A percentile compares a stretch with the other conserved stretches of the same genome.
phyloP scores from a whole-genome alignment of 1,140 invertebrate species.

The Psix sp. region DNA sequence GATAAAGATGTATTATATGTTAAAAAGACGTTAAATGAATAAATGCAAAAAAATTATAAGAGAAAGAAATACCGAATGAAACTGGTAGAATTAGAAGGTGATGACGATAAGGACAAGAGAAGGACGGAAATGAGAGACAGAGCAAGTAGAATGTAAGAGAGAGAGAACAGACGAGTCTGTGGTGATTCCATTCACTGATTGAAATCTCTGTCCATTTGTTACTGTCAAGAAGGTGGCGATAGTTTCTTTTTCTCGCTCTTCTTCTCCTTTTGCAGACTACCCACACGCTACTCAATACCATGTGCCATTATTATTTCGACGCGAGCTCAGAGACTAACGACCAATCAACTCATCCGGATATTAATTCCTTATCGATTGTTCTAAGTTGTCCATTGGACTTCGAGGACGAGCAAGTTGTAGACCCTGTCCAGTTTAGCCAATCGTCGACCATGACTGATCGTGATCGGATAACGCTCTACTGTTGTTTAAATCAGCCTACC shows the following conservation, averaged over 20 bases:
- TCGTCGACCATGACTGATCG: slow-evolving; percentile 60
- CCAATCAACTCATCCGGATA: slow-evolving; percentile 72
- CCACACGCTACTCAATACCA: slow-evolving; percentile 69
- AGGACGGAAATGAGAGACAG: slow-evolving; percentile 62
- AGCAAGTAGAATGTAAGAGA: slow-evolving; percentile 43
- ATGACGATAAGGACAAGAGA: slow-evolving; percentile 61
- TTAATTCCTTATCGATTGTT: slow-evolving; percentile 76
- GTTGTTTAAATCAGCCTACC: slow-evolving; percentile 64
- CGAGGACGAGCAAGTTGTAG: slow-evolving; percentile 44
- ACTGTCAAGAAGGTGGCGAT: slow-evolving; percentile 81
- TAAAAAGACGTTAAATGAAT: slow-evolving; percentile 48
- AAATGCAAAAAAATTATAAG: slow-evolving; percentile 44
- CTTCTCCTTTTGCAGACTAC: slow-evolving; percentile 62
- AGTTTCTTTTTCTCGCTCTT: slow-evolving; percentile 70
- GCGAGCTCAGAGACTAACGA: slow-evolving; percentile 67
- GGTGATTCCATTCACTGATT: slow-evolving; percentile 80
- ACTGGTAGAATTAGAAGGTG: slow-evolving; percentile 63
- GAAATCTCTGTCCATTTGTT: slow-evolving; percentile 81
- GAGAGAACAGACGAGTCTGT: slow-evolving; percentile 60
- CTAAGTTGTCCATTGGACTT: slow-evolving; percentile 63
- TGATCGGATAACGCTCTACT: slow-evolving; percentile 63
- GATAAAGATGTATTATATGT: no score
- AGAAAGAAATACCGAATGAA: slow-evolving; percentile 58
- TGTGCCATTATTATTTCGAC: slow-evolving; percentile 74
- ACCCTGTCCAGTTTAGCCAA: slow-evolving; percentile 46